Conservation (phyloP, 2,113 vertebrate genomes). For the Neoarius graeffei region DNA sequence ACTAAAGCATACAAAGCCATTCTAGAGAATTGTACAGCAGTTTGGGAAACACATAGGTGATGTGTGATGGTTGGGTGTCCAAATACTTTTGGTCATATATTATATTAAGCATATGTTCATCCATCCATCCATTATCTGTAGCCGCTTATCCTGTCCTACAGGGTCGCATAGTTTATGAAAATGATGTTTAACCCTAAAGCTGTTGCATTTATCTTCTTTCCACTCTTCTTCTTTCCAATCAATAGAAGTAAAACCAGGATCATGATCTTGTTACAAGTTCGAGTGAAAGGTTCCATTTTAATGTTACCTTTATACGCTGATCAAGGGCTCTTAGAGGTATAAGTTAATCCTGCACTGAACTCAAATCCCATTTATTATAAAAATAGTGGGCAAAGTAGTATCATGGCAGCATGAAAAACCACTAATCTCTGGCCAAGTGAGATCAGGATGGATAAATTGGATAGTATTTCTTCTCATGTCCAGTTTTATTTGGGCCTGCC, state of each 20-base stretch:
- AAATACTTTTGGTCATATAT: background rate
- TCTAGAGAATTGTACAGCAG: background rate
- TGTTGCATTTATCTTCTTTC: slow-evolving; percentile 11
- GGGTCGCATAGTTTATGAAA: background rate
- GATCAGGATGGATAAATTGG: slow-evolving; percentile 4
- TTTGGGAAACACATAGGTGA: background rate
- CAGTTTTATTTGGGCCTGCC: slow-evolving; percentile 35
- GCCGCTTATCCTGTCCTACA: too few species aligned
- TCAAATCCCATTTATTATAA: slow-evolving; percentile 18
- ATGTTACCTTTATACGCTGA: slow-evolving; percentile 4
- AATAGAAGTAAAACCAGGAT: slow-evolving; percentile 23
- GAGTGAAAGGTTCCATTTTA: slow-evolving; percentile 30
- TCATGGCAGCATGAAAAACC: slow-evolving; percentile 13
- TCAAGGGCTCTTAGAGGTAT: slow-evolving; percentile 23
- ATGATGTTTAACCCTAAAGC: slow-evolving; percentile 1
- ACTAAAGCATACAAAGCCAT: too few species aligned
- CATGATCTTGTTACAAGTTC: slow-evolving; percentile 29
- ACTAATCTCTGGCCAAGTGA: slow-evolving; percentile 23
- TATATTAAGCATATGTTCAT: background rate
- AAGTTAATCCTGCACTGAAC: background rate
- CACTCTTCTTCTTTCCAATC: slow-evolving; percentile 27
- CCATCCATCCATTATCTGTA: too few species aligned
- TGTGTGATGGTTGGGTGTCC: background rate
- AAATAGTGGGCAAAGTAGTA: slow-evolving; percentile 8
- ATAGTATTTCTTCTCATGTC: slow-evolving; percentile 41